Percentiles rank a stretch among this genome's conserved stretches.
Conservation (phyloP, 2,113 vertebrate genomes). For the Oxygymnocypris stewartii region DNA sequence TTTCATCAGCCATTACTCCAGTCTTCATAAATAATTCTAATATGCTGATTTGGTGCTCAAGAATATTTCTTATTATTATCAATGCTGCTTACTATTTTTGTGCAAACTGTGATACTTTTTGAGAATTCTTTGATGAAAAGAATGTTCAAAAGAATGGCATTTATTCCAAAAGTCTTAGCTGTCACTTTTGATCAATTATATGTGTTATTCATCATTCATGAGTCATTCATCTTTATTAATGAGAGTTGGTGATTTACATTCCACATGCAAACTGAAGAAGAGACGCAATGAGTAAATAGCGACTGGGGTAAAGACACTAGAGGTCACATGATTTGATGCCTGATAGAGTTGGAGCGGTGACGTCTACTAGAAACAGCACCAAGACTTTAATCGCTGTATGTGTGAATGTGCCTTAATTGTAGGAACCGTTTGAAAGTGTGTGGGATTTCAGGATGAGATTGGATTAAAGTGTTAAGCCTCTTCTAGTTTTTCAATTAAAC, state of each 20-base stretch:
- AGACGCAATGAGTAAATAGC: not conserved
- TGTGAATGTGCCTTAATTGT: not conserved
- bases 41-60: no score
- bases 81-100: not conserved
- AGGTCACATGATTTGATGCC: not conserved
- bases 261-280: not conserved
- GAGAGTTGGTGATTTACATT: not conserved
- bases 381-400: not conserved
- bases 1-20: not conserved
- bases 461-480: not conserved
- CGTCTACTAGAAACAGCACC: not conserved
- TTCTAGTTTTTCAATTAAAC: slow-evolving; percentile 5
- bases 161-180: not conserved
- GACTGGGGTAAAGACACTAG: not conserved
- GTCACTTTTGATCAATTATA: not conserved
- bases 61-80: no score
- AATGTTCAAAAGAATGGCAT: not conserved
- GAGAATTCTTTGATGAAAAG: not conserved
- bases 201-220: not conserved
- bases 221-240: not conserved
- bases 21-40: no score
- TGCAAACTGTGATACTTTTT: not conserved
- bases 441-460: slow-evolving; percentile 6
- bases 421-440: not conserved
- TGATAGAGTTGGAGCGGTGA: not conserved